Base-by-base conservation (phyloP, 2,113 vertebrate species). In the Puntigrus tetrazona region DNA sequence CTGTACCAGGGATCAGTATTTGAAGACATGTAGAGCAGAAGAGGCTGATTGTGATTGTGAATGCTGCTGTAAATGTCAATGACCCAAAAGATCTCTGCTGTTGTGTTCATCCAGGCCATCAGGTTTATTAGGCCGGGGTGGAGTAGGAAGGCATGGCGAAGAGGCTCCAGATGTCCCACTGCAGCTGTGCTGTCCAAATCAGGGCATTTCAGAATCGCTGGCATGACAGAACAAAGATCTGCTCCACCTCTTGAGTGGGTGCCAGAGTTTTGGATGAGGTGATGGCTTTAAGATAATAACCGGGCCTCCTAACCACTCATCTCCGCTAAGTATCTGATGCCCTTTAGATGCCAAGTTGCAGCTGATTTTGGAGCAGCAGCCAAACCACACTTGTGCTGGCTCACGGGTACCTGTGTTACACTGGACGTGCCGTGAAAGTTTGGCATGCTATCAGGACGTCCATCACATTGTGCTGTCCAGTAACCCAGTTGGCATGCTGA, bases 21-120 rank as follows among this genome's bases (percentile, higher is more conserved):
- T 91, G 89, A 87, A 89, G 89, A 90, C 80, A 90, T 90, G 83
- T 91, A 86, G 92, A 92, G 91, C 92, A 86, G 86, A 88, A 77
- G 77, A 74, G 88, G 88, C 43, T 76, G 27, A 83, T 90, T 88
- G 90, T 90, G 73, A 63, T 84, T 88, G 55, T 57, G 78, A 47
- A 89, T 89, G 86, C 78, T 79, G 31, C 50, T 67, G 63, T 85
- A 80, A 90, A 91, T 34, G 87, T 75, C 89, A 88, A 61, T 92
- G 92, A 94, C 92, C 92, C 88, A 93, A 90, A 75, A 87, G 85
- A 83, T 79, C 70, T 74, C 29, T 0, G 47, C 43, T n/a, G 83
- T n/a, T n/a, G 73, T 88, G 65, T 45, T 61, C 10, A 52, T n/a
- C 11, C n/a, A 83, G 47, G 80, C 79, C 43, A 69, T 72, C 70